These are phyloP conservation scores for Callionymus lyra DNA, from an alignment of 2,113 vertebrate genomes.

Conservation along the genomic window DNA sequence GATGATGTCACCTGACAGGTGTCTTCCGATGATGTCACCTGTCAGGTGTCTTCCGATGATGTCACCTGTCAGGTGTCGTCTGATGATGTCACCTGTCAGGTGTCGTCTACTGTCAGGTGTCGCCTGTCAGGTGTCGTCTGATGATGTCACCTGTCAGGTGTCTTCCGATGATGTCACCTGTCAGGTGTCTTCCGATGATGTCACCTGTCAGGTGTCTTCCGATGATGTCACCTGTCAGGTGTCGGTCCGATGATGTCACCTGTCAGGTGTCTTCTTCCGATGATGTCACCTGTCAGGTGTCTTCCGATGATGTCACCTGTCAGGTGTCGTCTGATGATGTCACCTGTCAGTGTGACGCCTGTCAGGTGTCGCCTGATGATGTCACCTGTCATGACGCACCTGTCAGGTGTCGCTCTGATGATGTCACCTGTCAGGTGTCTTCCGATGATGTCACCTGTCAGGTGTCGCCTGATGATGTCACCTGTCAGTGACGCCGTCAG, in stretches of 20 bases:
- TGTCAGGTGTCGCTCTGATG: too few species aligned
- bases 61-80: too few species aligned
- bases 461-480: slow-evolving; percentile 49
- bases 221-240: slow-evolving; percentile 45
- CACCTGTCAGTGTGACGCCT: slow-evolving; percentile 44
- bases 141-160: slow-evolving; percentile 50
- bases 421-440: too few species aligned
- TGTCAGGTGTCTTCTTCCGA: slow-evolving; percentile 38
- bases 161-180: too few species aligned
- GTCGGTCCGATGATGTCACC: too few species aligned
- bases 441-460: slow-evolving; percentile 35
- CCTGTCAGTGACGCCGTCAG: too few species aligned
- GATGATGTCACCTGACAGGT: slow-evolving; percentile 27
- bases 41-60: slow-evolving; percentile 43
- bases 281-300: slow-evolving; percentile 33
- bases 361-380: slow-evolving; percentile 42
- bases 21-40: slow-evolving; percentile 49
- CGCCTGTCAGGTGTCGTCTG: slow-evolving; percentile 25
- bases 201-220: too few species aligned
- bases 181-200: too few species aligned
- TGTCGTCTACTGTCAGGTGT: too few species aligned
- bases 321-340: slow-evolving; percentile 7
- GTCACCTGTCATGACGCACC: too few species aligned
- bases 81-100: slow-evolving; percentile 42
- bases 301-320: too few species aligned